Percentiles rank a stretch among this genome's conserved stretches.
These are phyloP conservation scores for Erebia ligea DNA, from an alignment of 2,888 invertebrate genomes.

Conservation along the genomic window DNA sequence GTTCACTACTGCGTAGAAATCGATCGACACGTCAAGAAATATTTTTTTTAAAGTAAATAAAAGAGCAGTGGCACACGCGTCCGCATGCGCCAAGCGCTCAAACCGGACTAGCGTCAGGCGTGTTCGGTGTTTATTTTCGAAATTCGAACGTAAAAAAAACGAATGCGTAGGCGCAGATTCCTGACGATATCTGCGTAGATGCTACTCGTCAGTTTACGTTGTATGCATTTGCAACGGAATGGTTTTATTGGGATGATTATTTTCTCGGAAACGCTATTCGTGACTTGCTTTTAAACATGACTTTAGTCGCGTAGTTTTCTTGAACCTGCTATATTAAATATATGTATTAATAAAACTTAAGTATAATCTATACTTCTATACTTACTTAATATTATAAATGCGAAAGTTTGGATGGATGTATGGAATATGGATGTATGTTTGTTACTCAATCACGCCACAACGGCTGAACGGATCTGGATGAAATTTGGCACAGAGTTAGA, in stretches of 20 bases:
- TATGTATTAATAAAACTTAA: too few species aligned
- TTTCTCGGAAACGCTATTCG: background rate
- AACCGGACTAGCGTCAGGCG: constrained; percentile 60
- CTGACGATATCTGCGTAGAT: constrained; percentile 38
- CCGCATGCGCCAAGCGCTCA: constrained; percentile 53
- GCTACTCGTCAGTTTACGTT: constrained; percentile 23
- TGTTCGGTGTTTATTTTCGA: constrained; percentile 45
- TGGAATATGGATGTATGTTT: too few species aligned
- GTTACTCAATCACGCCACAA: too few species aligned
- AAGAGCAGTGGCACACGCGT: constrained; percentile 47
- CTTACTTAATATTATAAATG: too few species aligned
- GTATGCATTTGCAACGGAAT: constrained; percentile 20
- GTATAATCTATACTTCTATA: too few species aligned
- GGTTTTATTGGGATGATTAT: background rate
- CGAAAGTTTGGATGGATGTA: too few species aligned
- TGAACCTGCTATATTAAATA: too few species aligned
- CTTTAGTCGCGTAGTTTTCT: background rate
- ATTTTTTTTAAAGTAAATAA: constrained; percentile 25
- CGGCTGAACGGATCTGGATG: too few species aligned
- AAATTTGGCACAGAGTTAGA: too few species aligned
- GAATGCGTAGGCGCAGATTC: constrained; percentile 46
- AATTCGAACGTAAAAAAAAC: constrained; percentile 59
- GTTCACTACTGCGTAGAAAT: constrained; percentile 35
- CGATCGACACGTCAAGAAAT: constrained; percentile 16
- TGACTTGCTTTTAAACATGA: constrained; percentile 2